Evolutionary conservation across 2,113 vertebrate species (phyloP).

Genomic region (Eulacestoma nigropectus): DNA sequence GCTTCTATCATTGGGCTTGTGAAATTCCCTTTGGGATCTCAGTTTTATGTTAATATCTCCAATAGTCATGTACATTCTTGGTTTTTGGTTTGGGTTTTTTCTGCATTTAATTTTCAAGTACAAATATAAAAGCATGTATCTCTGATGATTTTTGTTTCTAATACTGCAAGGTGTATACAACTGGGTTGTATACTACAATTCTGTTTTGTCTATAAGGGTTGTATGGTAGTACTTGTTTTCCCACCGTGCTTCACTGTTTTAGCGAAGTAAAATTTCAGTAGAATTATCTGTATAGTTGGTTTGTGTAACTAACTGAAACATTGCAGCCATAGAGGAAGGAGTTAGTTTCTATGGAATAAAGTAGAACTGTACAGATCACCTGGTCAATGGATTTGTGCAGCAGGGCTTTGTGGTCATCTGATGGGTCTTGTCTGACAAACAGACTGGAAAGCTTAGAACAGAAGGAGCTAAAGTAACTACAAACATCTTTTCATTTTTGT

Average conservation of each 20-base stretch:
- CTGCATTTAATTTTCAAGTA: neutral
- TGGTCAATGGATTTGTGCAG: neutral
- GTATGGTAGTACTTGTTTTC: neutral
- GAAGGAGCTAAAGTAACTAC: neutral
- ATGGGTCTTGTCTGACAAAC: neutral
- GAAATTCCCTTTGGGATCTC: neutral
- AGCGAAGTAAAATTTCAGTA: neutral
- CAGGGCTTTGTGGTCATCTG: neutral
- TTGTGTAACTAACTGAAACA: neutral
- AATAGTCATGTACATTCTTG: neutral
- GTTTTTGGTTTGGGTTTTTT: rapidly evolving
- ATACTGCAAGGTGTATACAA: neutral
- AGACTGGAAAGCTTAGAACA: neutral
- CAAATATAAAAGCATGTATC: neutral
- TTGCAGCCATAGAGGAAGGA: neutral
- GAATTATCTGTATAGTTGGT: neutral
- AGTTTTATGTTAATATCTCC: neutral
- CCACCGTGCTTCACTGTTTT: neutral
- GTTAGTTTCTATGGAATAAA: neutral
- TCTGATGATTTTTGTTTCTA: neutral
- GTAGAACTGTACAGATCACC: neutral
- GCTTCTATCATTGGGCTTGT: neutral
- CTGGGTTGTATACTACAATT: neutral
- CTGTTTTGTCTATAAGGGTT: neutral
- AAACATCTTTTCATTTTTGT: neutral